Conservation (phyloP, 2,113 vertebrate species). For the Galbula dea region DNA sequence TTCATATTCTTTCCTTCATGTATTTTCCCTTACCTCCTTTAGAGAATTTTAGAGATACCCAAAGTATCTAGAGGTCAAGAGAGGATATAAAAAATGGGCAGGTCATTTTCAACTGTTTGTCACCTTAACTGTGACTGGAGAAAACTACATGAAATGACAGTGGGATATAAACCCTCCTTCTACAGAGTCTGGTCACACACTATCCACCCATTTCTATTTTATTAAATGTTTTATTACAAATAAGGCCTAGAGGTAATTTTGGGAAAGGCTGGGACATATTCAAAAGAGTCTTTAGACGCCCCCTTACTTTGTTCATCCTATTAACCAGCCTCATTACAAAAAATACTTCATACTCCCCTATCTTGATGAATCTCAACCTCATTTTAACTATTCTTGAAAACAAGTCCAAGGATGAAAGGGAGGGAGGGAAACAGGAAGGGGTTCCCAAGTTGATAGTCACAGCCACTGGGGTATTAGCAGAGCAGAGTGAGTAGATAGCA, state of each 20-base stretch:
- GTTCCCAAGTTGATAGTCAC: background rate
- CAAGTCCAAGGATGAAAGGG: background rate
- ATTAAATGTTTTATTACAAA: background rate
- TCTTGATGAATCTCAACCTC: background rate
- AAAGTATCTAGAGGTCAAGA: background rate
- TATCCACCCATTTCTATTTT: background rate
- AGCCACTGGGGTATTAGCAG: background rate
- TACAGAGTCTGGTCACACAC: background rate
- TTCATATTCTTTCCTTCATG: background rate
- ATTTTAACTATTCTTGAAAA: background rate
- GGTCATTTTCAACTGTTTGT: background rate
- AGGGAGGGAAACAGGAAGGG: background rate
- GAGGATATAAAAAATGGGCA: background rate
- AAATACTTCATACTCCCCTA: background rate
- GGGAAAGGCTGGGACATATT: background rate
- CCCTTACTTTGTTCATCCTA: background rate
- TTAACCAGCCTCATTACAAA: background rate
- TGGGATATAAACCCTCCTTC: background rate
- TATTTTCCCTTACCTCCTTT: background rate
- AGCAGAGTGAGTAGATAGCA: background rate
- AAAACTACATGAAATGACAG: background rate
- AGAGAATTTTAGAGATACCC: background rate
- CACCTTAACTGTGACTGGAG: background rate
- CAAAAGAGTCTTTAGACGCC: background rate
- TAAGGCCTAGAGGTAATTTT: background rate